Evolutionary conservation across 2,113 vertebrate genomes (phyloP).

Genomic region (Lepus europaeus): DNA sequence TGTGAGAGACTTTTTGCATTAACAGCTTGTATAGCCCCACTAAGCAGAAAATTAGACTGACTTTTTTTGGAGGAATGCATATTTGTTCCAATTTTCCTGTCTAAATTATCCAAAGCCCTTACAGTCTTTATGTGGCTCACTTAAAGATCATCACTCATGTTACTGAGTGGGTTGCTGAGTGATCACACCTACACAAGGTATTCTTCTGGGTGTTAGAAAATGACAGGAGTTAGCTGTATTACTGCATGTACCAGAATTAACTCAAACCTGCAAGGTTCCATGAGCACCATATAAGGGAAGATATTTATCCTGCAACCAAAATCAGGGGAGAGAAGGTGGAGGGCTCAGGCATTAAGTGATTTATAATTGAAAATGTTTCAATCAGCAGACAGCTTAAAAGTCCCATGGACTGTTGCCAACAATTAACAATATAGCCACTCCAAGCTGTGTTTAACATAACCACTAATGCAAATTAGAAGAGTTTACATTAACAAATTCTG

Average conservation of each 20-base stretch:
- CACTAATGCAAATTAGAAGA: constrained; percentile 55
- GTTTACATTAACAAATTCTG: not conserved
- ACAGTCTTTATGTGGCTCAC: constrained; percentile 69
- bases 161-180: constrained; percentile 74
- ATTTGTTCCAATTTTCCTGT: constrained; percentile 77
- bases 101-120: constrained; percentile 77
- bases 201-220: constrained; percentile 67
- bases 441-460: constrained; percentile 38
- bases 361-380: constrained; percentile 69
- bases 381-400: constrained; percentile 43
- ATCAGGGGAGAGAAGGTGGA: not conserved
- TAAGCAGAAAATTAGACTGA: constrained; percentile 81
- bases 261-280: constrained; percentile 70
- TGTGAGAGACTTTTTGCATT: constrained; percentile 44
- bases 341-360: not conserved
- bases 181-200: constrained; percentile 59
- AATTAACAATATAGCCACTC: constrained; percentile 51
- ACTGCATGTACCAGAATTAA: constrained; percentile 71
- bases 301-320: constrained; percentile 68
- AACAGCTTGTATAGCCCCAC: constrained; percentile 56
- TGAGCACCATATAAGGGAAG: constrained; percentile 76
- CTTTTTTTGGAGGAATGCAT: constrained; percentile 75
- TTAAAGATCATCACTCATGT: constrained; percentile 80
- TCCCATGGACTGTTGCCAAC: not conserved
- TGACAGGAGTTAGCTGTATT: constrained; percentile 66